Evolutionary conservation across 2,797 vertebrate genomes (phyloP), one percentile per base, ranked within the genome.

Genomic region (Sebastes vulpes): DNA sequence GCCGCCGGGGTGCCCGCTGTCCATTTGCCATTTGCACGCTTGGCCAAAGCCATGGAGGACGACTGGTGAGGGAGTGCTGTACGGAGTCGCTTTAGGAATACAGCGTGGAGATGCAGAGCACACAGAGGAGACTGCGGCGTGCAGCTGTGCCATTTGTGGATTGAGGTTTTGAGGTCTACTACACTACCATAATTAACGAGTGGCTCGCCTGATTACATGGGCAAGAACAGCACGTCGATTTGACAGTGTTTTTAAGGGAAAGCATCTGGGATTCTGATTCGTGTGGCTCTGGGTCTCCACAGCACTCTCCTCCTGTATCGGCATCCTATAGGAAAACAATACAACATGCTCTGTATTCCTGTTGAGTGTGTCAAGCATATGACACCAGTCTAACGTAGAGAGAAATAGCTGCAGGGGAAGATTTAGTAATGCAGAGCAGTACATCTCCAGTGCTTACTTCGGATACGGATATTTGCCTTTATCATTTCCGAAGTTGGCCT

Each of bases 1-100:
- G 88, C 91, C 77, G 72, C 72, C 31, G 83, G 91, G 90, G 79
- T 46, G 70, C 73, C 82, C 82, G 82, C 85, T 92, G 94, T 91
- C 94, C 92, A 92, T 94, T 96, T 95, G 92, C 94, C 91, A 94
- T 94, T 95, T 95, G 90, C 94, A 96, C 93, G 94, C 93, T 93
- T 94, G 94, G 91, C 85, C 93, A 94, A 91, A 92, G 88, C 86
- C 84, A 84, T 75, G 89, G 89, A 93, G 88, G 90, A 92, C 46
- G 87, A 90, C 84, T 77, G 89, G 70, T 83, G 88, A 86, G 87
- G 88, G 91, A 91, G 77, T 60, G 73, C 75, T 72, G 73, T 57
- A 69, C 70, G 76, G 84, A 84, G 83, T 65, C 23, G 31, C 80
- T 90, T 75, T 77, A 88, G 89, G 84, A 90, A 87, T 74, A 83